phyloP scores from a whole-genome alignment of 92 coral and sea anemone genomes.

The Bergia sp. region DNA sequence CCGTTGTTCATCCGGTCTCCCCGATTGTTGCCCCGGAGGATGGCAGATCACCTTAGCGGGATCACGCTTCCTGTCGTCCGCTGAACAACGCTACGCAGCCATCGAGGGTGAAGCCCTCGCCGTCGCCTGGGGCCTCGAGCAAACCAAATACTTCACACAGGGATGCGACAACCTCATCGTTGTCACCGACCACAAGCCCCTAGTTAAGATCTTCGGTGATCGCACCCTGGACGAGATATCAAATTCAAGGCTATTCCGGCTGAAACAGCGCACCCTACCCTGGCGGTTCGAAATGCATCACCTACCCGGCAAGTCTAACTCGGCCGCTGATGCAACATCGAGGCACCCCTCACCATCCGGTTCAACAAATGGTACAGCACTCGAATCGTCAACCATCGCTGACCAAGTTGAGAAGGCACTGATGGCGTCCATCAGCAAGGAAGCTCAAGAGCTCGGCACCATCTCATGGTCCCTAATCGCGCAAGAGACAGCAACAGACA shows the following conservation, averaged over 20 bases:
- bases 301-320: slow-evolving; percentile 52
- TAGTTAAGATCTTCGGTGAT: slow-evolving; percentile 62
- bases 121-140: slow-evolving; percentile 57
- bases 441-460: too few relatives aligned
- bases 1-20: slow-evolving; percentile 53
- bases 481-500: slow-evolving; percentile 59
- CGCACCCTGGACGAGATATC: slow-evolving; percentile 59
- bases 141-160: slow-evolving; percentile 52
- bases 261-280: slow-evolving; percentile 51
- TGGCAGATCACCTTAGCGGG: slow-evolving; percentile 62
- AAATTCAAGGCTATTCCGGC: slow-evolving; percentile 55
- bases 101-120: slow-evolving; percentile 56
- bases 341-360: background rate
- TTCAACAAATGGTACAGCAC: background rate
- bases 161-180: slow-evolving; percentile 58
- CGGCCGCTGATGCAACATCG: slow-evolving; percentile 63
- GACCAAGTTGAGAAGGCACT: too few relatives aligned
- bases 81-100: slow-evolving; percentile 54
- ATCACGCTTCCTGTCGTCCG: slow-evolving; percentile 48
- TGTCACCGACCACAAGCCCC: slow-evolving; percentile 53
- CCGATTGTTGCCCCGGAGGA: slow-evolving; percentile 57
- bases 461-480: slow-evolving; percentile 70
- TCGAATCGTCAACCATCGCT: too few relatives aligned
- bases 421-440: too few relatives aligned
- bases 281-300: slow-evolving; percentile 46